Base-by-base conservation (phyloP, 2,888 invertebrate species). In the Allygus modestus region DNA sequence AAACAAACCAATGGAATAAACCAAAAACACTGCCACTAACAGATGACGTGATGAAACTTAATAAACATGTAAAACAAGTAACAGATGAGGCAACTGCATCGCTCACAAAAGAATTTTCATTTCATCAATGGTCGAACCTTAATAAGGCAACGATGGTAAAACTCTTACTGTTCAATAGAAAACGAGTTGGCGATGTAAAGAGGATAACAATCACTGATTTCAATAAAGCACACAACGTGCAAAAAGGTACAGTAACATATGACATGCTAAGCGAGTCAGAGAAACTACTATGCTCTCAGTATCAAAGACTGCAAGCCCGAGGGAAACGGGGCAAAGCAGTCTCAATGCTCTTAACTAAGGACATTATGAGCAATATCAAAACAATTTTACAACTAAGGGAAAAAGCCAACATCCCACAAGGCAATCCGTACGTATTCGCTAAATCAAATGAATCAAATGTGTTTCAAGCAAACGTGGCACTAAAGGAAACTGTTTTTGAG, bases 341-440 rank as follows among this genome's bases (percentile, higher is more conserved):
- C 5, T n/a, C 79, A 9, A 79, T 79, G 46, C 28, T 79, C 1
- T 31, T 79, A n/a, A 79, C 79, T 0, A 79, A 79, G 23, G 28
- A 51, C 1, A 26, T 79, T 15, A 43, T 43, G 0, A 15, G 9
- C 23, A 71, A 82, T 12, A 73, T 73, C 0, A 23, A 73, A 0
- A 17, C 28, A n/a, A 41, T 41, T 9, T 2, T 73, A 4, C 1
- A 17, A 7, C 73, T 41, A 1, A 7, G 73, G 9, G 1, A 41
- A n/a, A 20, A 26, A 46, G 69, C 51, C n/a, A n/a, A n/a, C n/a
- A n/a, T n/a, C n/a, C n/a, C n/a, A n/a, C n/a, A n/a, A n/a, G n/a
- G n/a, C n/a, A n/a, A n/a, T n/a, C n/a, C n/a, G n/a, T n/a, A n/a
- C n/a, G n/a, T n/a, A n/a, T n/a, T n/a, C n/a, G n/a, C n/a, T n/a